A percentile compares a stretch with the other conserved stretches of the same genome.
These are phyloP conservation scores for Halichoeres trimaculatus DNA, from an alignment of 2,113 vertebrate species.

Conservation along the genomic window DNA sequence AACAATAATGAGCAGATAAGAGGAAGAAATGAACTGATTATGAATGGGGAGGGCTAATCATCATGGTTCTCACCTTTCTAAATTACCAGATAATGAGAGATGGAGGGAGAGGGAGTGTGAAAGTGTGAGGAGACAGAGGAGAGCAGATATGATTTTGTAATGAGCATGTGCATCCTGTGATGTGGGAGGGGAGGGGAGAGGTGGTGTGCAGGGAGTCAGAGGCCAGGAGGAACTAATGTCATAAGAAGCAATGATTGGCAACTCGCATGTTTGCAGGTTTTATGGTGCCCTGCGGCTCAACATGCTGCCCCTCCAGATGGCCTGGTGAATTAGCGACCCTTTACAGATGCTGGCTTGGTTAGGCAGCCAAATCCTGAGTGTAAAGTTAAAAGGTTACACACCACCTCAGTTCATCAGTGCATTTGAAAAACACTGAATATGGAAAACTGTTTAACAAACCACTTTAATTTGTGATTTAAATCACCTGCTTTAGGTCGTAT, in stretches of 20 bases:
- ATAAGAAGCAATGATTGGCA: conserved; percentile 39
- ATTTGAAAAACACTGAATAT: not conserved
- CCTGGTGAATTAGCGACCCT: conserved; percentile 12
- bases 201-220: not conserved
- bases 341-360: not conserved
- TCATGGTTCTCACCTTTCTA: conserved; percentile 50
- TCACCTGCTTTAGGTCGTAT: not conserved
- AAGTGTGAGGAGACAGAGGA: conserved; percentile 17
- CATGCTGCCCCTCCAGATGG: not conserved
- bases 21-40: conserved; percentile 64
- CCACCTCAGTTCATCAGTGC: not conserved
- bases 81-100: conserved; percentile 67
- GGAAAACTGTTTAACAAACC: conserved; percentile 5
- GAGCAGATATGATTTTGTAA: conserved; percentile 36
- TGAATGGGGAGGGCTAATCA: conserved; percentile 48
- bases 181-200: not conserved
- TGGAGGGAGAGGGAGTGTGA: conserved; percentile 16
- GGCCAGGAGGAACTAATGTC: conserved; percentile 45
- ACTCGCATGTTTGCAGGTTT: conserved; percentile 21
- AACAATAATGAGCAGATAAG: conserved; percentile 68
- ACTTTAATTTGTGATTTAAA: conserved; percentile 1
- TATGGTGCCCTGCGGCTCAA: not conserved
- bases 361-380: not conserved
- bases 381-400: conserved; percentile 2
- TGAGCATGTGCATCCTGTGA: conserved; percentile 41